Conservation (phyloP, 2,888 invertebrate genomes). For the Eurois occulta region DNA sequence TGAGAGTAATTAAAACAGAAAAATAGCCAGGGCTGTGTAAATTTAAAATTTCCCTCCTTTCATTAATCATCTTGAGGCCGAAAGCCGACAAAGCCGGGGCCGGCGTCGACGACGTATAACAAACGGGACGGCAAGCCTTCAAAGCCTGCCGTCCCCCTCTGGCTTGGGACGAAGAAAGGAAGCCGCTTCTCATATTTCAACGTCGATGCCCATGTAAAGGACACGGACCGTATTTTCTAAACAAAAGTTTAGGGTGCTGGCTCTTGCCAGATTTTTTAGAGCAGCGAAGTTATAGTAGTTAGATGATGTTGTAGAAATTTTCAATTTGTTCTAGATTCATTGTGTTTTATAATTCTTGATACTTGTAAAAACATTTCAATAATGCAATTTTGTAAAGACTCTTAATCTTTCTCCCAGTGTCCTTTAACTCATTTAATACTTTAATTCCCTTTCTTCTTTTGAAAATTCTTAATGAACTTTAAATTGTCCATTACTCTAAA, state of each 20-base stretch:
- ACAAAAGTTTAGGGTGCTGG: slow-evolving; percentile 71
- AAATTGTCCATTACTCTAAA: slow-evolving; percentile 9
- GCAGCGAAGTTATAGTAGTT: slow-evolving; percentile 10
- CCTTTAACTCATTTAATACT: not conserved
- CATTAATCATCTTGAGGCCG: slow-evolving; percentile 82
- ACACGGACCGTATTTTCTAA: slow-evolving; percentile 80
- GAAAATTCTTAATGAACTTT: slow-evolving; percentile 17
- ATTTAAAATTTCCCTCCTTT: slow-evolving; percentile 79
- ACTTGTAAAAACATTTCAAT: not conserved
- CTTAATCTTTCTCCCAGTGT: not conserved
- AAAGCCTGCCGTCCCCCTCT: slow-evolving; percentile 68
- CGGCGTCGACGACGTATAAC: slow-evolving; percentile 81
- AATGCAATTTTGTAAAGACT: not conserved
- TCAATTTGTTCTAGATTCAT: not conserved
- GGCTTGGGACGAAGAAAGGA: slow-evolving; percentile 66
- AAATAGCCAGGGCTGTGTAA: slow-evolving; percentile 68
- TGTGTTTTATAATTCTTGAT: not conserved
- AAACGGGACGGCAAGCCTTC: slow-evolving; percentile 76
- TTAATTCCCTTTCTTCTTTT: not conserved
- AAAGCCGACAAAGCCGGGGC: slow-evolving; percentile 76
- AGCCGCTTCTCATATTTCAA: slow-evolving; percentile 78
- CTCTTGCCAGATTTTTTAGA: slow-evolving; percentile 54
- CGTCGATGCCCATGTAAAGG: slow-evolving; percentile 80
- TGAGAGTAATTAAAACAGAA: slow-evolving; percentile 67
- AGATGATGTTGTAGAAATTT: slow-evolving; percentile 8